A percentile compares a stretch with the other conserved stretches of the same genome.
These are phyloP conservation scores for Bubo blakistoni DNA, from an alignment of 2,113 vertebrate species.

Conservation along the genomic window DNA sequence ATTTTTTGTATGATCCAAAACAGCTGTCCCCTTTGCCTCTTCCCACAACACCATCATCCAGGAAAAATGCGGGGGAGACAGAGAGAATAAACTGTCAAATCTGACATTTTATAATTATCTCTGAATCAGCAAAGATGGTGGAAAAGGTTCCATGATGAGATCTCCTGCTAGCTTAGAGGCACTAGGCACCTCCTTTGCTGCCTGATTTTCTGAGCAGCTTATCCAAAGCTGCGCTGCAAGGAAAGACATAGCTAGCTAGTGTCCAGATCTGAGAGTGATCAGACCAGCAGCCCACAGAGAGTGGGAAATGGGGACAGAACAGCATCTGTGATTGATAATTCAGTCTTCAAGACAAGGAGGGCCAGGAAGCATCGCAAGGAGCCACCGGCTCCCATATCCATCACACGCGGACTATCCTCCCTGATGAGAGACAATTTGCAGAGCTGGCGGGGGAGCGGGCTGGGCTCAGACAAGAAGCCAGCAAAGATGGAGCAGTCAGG, in stretches of 20 bases:
- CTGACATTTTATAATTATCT: not conserved
- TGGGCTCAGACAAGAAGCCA: not conserved
- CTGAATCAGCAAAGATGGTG: not conserved
- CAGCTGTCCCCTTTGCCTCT: not conserved
- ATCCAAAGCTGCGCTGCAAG: not conserved
- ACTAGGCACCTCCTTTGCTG: not conserved
- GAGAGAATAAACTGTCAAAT: not conserved
- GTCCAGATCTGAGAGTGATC: not conserved
- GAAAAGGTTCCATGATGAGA: not conserved
- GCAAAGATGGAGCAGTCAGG: not conserved
- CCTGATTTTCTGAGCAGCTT: not conserved
- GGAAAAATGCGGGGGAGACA: not conserved
- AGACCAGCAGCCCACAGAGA: not conserved
- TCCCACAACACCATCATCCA: not conserved
- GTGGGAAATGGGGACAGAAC: not conserved
- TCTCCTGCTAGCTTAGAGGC: not conserved
- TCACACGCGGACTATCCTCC: accelerated
- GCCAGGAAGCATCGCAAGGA: accelerated
- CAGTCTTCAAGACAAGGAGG: not conserved
- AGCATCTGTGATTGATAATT: not conserved
- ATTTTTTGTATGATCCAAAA: not conserved
- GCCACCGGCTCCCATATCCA: not conserved
- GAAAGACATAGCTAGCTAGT: not conserved
- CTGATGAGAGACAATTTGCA: not conserved
- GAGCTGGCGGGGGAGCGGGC: not conserved